Evolutionary conservation across 2,888 invertebrate species (phyloP), one percentile per base, ranked within the genome.

Genomic region (Lithophane semibrunnea): DNA sequence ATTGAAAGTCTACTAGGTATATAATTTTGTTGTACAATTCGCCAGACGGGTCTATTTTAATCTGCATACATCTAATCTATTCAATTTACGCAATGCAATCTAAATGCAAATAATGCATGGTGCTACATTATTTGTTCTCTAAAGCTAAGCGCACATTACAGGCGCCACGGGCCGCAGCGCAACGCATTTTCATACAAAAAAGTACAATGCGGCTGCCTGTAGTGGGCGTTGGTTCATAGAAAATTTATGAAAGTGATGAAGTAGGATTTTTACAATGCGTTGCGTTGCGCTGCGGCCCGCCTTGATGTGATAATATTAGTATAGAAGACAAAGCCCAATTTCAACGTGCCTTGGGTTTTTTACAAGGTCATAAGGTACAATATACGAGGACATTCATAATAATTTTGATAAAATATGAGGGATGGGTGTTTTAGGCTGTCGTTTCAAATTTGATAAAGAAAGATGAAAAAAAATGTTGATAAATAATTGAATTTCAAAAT

Each of bases 21-120:
- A n/a, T n/a, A 42, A 77, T 70, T 56, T 13, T 49, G 13, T 63
- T 54, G 56, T 37, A 71, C 24, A 69, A 63, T 77, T 42, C 16
- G 12, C 21, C 21, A 58, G 56, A 42, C 21, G 12, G 5, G 54
- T 63, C 24, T 69, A 61, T 29, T 76, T 10, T 44, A 47, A 47
- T 54, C 9, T 65, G 54, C 24, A 77, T 47, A 44, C 12, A 37
- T 52, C 4, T 18, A 49, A 52, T 69, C 58, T 69, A 54, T 79
- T 47, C 16, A 47, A 78, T 47, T 79, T 79, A 9, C n/a, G 16
- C n/a, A 29, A 13, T 12, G 29, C 47, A 42, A 49, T 79, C 61
- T 79, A 64, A 64, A 79, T 80, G 77, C 54, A 72, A 77, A 80
- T 80, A 24, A n/a, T 56, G 8, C 3, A 24, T 24, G 5, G 0